phyloP scores from a whole-genome alignment of 2,888 invertebrate genomes.

The Toxonevra muliebris region DNA sequence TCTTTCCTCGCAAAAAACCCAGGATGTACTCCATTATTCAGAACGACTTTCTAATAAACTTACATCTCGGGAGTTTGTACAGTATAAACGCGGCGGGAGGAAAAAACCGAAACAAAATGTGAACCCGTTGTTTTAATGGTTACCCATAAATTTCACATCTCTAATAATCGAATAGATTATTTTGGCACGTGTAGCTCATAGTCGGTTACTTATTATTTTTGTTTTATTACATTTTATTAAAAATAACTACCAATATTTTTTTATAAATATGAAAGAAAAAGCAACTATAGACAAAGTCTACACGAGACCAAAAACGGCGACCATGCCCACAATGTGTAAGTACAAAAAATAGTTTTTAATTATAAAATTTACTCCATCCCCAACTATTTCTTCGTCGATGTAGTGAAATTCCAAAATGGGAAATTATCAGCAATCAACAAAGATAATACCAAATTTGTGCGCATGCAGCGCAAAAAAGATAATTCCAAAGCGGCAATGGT shows the following conservation, averaged over 20 bases:
- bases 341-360: not conserved
- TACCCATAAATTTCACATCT: not conserved
- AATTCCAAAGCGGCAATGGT: conserved; percentile 46
- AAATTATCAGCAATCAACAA: conserved; percentile 43
- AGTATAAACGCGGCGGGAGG: too few species aligned
- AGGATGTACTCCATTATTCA: too few species aligned
- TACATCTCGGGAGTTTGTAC: too few species aligned
- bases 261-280: conserved; percentile 50
- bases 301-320: conserved; percentile 30
- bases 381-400: not conserved
- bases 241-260: conserved; percentile 13
- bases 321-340: conserved; percentile 54
- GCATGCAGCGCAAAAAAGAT: conserved; percentile 30
- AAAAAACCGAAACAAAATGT: not conserved
- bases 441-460: conserved; percentile 43
- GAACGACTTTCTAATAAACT: too few species aligned
- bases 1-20: too few species aligned
- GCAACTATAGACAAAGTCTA: conserved; percentile 46
- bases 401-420: conserved; percentile 63
- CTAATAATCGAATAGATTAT: not conserved
- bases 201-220: not conserved
- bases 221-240: conserved; percentile 15
- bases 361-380: not conserved
- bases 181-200: not conserved
- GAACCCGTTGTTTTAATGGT: not conserved